These are phyloP conservation scores for Dioctria linearis DNA, from an alignment of 2,888 invertebrate genomes.

Conservation along the genomic window DNA sequence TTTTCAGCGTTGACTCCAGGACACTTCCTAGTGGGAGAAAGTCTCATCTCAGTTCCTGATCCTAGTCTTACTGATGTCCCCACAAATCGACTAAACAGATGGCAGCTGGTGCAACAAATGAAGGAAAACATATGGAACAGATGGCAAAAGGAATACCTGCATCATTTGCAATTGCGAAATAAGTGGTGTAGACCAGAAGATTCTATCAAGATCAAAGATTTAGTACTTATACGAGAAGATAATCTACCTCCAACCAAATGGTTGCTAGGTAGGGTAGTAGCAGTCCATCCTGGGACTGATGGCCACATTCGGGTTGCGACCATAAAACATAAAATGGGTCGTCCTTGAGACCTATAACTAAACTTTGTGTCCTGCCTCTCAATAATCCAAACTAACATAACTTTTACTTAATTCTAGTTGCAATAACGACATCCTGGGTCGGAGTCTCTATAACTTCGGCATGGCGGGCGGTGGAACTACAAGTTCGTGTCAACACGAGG, in stretches of 20 bases:
- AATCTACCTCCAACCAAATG: background rate
- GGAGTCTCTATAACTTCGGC: no score
- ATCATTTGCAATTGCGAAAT: background rate
- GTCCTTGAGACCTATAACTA: background rate
- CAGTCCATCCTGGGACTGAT: slow-evolving; percentile 3
- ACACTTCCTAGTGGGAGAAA: background rate
- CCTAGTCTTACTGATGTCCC: background rate
- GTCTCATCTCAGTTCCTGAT: background rate
- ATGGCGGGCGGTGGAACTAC: no score
- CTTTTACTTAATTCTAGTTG: no score
- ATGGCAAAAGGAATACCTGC: background rate
- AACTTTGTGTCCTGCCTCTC: background rate
- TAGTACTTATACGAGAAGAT: background rate
- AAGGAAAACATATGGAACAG: background rate
- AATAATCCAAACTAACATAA: no score
- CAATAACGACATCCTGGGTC: no score
- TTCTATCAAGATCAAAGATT: background rate
- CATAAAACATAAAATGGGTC: background rate
- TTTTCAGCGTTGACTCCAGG: background rate
- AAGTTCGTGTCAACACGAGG: no score
- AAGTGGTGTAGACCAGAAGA: background rate
- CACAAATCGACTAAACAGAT: background rate
- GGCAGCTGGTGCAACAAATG: background rate
- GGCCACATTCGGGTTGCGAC: background rate
- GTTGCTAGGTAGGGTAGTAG: background rate